Evolutionary conservation across 2,797 vertebrate species (phyloP).

Genomic region (Rousettus madagascariensis): DNA sequence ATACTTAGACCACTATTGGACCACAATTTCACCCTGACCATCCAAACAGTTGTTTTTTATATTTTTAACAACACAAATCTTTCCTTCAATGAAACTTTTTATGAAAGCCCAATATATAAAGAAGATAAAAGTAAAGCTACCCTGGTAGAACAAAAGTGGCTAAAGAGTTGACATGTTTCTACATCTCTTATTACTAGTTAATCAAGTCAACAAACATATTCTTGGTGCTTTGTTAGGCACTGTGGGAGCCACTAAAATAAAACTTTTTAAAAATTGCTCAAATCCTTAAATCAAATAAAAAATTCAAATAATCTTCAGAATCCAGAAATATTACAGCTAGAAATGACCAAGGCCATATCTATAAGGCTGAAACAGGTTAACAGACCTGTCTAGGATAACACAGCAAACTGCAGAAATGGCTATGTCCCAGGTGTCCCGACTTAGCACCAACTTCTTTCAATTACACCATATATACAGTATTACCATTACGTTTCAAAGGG

Average conservation of each 20-base stretch:
- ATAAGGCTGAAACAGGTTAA: neutral
- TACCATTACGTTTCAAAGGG: neutral
- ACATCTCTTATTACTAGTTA: neutral
- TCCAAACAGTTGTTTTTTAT: neutral
- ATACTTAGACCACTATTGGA: neutral
- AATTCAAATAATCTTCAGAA: conserved; percentile 20
- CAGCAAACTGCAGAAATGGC: neutral
- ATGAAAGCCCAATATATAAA: neutral
- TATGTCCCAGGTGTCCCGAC: neutral
- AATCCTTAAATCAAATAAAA: conserved; percentile 48
- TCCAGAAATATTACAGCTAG: neutral
- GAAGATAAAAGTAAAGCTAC: neutral
- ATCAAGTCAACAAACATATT: neutral
- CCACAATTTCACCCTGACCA: neutral
- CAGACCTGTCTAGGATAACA: neutral
- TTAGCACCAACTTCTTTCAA: neutral
- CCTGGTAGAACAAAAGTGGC: neutral
- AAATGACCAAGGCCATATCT: neutral
- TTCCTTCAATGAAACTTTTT: neutral
- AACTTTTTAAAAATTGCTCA: neutral
- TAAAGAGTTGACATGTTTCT: neutral
- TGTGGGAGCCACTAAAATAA: neutral
- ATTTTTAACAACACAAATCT: neutral
- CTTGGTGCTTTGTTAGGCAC: neutral
- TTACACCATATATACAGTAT: neutral